phyloP scores from a whole-genome alignment of 1,140 invertebrate species.

The Oncopeltus fasciatus region DNA sequence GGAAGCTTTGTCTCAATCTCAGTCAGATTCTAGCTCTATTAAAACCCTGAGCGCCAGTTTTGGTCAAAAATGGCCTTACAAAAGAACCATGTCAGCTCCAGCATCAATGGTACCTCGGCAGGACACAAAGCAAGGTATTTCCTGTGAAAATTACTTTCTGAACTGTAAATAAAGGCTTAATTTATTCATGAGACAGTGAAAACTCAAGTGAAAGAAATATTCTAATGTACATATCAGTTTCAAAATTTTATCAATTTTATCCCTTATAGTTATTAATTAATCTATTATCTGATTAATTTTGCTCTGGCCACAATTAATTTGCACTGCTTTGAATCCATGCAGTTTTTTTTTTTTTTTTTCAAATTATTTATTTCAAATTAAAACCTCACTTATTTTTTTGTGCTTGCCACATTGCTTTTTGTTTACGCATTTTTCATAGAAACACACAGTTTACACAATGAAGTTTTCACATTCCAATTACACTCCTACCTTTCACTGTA shows the following conservation, averaged over 20 bases:
- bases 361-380: background rate
- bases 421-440: background rate
- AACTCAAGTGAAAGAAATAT: too few species aligned
- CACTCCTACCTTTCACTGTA: too few species aligned
- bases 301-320: background rate
- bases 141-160: background rate
- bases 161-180: background rate
- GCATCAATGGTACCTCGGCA: slow-evolving; percentile 64
- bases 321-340: background rate
- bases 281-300: background rate
- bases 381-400: background rate
- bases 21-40: slow-evolving; percentile 42
- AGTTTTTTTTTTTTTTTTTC: too few species aligned
- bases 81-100: slow-evolving; percentile 81
- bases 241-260: slow-evolving; percentile 1
- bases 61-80: slow-evolving; percentile 87
- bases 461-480: too few species aligned
- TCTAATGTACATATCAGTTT: too few species aligned
- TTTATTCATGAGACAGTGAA: too few species aligned
- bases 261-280: background rate
- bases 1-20: slow-evolving; percentile 49
- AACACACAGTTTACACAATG: background rate
- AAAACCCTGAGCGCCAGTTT: slow-evolving; percentile 81
- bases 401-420: background rate
- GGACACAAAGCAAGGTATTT: slow-evolving; percentile 57